Conservation (phyloP, 2,797 vertebrate genomes). For the Gymnopithys bicolor region DNA sequence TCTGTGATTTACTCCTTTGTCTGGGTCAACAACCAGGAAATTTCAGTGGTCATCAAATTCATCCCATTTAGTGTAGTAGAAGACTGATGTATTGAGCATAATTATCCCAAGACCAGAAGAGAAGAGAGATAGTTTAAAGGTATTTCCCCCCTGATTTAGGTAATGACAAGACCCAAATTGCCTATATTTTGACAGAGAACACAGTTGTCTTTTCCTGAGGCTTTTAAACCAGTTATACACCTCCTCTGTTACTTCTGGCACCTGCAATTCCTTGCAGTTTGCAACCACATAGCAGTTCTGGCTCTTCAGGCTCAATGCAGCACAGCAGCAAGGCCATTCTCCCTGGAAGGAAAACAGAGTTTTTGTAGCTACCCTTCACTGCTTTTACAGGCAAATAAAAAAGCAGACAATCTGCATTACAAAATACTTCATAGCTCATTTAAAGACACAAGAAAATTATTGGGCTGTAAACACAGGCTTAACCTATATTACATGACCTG, state of each 20-base stretch:
- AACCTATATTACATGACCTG: conserved; percentile 5
- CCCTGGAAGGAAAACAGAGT: not conserved
- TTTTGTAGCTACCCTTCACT: conserved; percentile 39
- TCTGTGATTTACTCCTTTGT: not conserved
- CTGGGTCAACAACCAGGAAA: not conserved
- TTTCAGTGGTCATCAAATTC: not conserved
- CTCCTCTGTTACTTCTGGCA: not conserved
- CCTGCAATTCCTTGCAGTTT: not conserved
- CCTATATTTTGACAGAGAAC: not conserved
- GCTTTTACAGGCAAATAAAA: conserved; percentile 58
- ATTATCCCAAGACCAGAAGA: not conserved
- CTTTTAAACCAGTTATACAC: not conserved
- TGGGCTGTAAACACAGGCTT: conserved; percentile 41
- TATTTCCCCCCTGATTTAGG: not conserved
- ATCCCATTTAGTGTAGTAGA: not conserved
- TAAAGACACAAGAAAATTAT: conserved; percentile 41
- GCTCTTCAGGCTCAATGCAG: not conserved
- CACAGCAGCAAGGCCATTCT: not conserved
- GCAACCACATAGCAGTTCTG: not conserved
- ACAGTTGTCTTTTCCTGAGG: not conserved
- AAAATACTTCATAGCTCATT: conserved; percentile 42
- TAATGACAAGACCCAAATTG: not conserved
- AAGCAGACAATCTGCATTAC: conserved; percentile 13
- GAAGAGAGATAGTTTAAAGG: not conserved
- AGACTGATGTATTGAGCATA: not conserved